phyloP scores from a whole-genome alignment of 2,113 vertebrate genomes.

The Cheilinus undulatus region DNA sequence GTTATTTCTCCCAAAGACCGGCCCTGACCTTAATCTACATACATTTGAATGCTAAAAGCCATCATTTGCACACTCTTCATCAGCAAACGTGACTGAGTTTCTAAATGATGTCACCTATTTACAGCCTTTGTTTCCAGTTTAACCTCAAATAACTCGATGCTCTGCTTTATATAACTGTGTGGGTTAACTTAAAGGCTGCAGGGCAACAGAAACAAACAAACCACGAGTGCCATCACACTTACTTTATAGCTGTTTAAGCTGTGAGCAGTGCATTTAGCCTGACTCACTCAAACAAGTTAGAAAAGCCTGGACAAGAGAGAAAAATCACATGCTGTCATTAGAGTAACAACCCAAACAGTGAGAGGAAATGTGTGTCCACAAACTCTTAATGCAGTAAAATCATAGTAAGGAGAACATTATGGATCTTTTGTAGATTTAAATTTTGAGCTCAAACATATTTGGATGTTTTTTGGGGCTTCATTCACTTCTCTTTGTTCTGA shows the following conservation, averaged over 20 bases:
- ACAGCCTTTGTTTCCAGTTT: not conserved
- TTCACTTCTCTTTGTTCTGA: too few relatives aligned
- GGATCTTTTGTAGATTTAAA: too few relatives aligned
- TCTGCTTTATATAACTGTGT: not conserved
- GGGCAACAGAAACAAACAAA: not conserved
- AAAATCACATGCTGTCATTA: not conserved
- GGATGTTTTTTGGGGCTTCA: too few relatives aligned
- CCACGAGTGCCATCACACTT: not conserved
- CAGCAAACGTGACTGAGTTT: not conserved
- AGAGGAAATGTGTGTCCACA: too few relatives aligned
- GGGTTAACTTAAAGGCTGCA: not conserved
- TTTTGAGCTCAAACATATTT: too few relatives aligned
- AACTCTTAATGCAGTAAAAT: too few relatives aligned
- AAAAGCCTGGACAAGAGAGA: not conserved
- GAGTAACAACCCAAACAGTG: too few relatives aligned
- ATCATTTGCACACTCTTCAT: not conserved
- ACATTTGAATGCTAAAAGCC: not conserved
- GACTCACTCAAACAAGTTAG: not conserved
- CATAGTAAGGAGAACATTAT: too few relatives aligned
- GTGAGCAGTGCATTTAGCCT: not conserved
- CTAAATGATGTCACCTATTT: not conserved
- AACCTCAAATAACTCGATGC: not conserved
- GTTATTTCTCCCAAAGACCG: not conserved
- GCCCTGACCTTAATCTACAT: not conserved
- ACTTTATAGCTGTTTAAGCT: not conserved